Evolutionary conservation across 2,113 vertebrate species (phyloP), one percentile per base, ranked within the genome.

Genomic region (Glaucidium brasilianum): DNA sequence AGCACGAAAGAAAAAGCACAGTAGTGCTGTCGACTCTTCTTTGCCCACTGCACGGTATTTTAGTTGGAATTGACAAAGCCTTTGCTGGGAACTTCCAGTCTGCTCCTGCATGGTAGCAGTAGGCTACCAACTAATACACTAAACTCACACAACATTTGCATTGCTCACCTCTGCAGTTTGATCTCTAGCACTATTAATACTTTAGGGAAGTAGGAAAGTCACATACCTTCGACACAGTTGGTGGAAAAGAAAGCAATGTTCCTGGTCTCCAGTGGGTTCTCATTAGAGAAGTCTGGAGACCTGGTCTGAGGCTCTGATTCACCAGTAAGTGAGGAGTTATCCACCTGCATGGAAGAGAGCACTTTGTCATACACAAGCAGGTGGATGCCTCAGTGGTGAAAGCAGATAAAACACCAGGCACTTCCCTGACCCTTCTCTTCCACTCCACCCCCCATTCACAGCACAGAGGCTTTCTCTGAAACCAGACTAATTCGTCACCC

Each of bases 321-420:
- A 50, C 98, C 98, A 20, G 98, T 99, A 93, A 99, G 99, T 8
- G 99, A 99, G 16, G 99, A 99, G 96, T 99, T 99, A 86, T 99
- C 99, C 97, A 99, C 99, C 99, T 99, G 94, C 35, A 47, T 0
- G 1, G 3, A 64, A 92, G 26, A 29, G 37, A 53, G 45, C 14
- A 45, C 27, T 91, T 45, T 37, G 34, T 89, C 60, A 80, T 12
- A 85, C 6, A 17, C 2, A 15, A 91, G n/a, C 29, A 84, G 35
- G 58, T 92, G 92, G 45, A 97, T 93, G 12, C 39, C 32, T 93
- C 97, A 94, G 29, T 58, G 72, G 19, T 5, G 4, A 84, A 73
- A 74, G 62, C 11, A 34, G 21, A 29, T 10, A 30, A 35, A 62
- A 29, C 6, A 3, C 12, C 9, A 64, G 18, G 20, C 22, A 50